Evolutionary conservation across 64 coral and sea anemone species (phyloP).

Genomic region (Montipora cactus): DNA sequence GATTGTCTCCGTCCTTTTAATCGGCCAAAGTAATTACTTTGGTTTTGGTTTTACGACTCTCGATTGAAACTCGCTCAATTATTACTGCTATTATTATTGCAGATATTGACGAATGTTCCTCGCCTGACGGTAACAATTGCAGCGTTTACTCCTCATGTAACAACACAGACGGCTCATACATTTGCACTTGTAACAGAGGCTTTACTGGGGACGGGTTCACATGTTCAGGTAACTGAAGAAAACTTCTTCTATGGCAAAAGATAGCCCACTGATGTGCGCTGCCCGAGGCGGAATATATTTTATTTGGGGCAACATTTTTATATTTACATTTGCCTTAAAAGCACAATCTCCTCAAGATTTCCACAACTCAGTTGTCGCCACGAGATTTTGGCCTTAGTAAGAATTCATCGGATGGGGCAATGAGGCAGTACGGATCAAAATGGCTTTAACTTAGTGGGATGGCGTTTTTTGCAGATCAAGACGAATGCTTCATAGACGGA

Average conservation of each 20-base stretch:
- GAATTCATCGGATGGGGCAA: not conserved
- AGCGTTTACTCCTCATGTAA: slow-evolving; percentile 25
- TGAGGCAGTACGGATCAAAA: not conserved
- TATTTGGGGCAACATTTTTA: too few relatives aligned
- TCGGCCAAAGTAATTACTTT: too few relatives aligned
- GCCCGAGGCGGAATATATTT: too few relatives aligned
- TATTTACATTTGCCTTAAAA: too few relatives aligned
- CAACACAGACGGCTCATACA: slow-evolving; percentile 59
- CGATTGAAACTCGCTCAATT: too few relatives aligned
- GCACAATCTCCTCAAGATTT: too few relatives aligned
- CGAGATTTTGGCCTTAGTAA: too few relatives aligned
- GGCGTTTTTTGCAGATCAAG: slow-evolving; percentile 40
- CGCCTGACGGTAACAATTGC: not conserved
- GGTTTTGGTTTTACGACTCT: too few relatives aligned
- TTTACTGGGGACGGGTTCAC: slow-evolving; percentile 51
- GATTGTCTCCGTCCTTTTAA: too few relatives aligned
- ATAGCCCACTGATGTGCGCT: too few relatives aligned
- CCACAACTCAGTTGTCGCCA: too few relatives aligned
- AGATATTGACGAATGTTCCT: slow-evolving; percentile 74
- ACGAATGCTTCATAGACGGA: slow-evolving; percentile 42
- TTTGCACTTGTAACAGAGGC: slow-evolving; percentile 57
- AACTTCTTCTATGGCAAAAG: too few relatives aligned
- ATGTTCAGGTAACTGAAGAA: slow-evolving; percentile 49
- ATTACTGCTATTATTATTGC: not conserved
- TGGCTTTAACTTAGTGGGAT: not conserved